Percentiles rank a stretch among this genome's conserved stretches.
phyloP scores from a whole-genome alignment of 2,888 invertebrate genomes.

The Mechanitis messenoides region DNA sequence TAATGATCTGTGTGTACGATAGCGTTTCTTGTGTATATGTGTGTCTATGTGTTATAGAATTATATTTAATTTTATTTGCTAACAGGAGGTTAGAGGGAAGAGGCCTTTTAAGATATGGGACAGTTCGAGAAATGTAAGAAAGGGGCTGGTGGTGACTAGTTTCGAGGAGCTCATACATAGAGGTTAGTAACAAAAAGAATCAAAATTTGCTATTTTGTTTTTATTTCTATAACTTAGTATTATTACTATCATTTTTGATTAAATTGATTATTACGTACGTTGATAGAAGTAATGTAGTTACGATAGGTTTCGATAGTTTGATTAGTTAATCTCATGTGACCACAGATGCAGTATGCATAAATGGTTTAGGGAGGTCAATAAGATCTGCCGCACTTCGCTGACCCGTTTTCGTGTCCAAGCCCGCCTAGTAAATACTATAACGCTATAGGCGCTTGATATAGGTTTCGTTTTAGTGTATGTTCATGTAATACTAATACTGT shows the following conservation, averaged over 20 bases:
- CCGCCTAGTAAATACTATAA: slow-evolving; percentile 4
- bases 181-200: slow-evolving; percentile 69
- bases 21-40: background rate
- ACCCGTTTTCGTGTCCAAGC: slow-evolving; percentile 41
- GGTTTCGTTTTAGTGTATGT: too few relatives aligned
- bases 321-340: too few relatives aligned
- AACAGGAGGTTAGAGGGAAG: slow-evolving; percentile 95
- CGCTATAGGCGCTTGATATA: too few relatives aligned
- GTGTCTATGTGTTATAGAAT: background rate
- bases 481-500: too few relatives aligned
- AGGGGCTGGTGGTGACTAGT: slow-evolving; percentile 93
- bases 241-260: too few relatives aligned
- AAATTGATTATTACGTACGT: too few relatives aligned
- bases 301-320: too few relatives aligned
- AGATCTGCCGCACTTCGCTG: slow-evolving; percentile 43
- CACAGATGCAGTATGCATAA: slow-evolving; percentile 12
- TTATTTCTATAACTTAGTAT: too few relatives aligned
- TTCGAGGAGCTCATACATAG: slow-evolving; percentile 91
- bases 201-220: background rate
- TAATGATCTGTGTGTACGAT: too few relatives aligned
- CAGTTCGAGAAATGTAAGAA: slow-evolving; percentile 94
- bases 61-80: slow-evolving; percentile 38
- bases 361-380: slow-evolving; percentile 41
- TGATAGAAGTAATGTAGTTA: too few relatives aligned
- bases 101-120: slow-evolving; percentile 98